Evolutionary conservation across 2,888 invertebrate species (phyloP), one percentile per base, ranked within the genome.

Genomic region (Melieria picta): DNA sequence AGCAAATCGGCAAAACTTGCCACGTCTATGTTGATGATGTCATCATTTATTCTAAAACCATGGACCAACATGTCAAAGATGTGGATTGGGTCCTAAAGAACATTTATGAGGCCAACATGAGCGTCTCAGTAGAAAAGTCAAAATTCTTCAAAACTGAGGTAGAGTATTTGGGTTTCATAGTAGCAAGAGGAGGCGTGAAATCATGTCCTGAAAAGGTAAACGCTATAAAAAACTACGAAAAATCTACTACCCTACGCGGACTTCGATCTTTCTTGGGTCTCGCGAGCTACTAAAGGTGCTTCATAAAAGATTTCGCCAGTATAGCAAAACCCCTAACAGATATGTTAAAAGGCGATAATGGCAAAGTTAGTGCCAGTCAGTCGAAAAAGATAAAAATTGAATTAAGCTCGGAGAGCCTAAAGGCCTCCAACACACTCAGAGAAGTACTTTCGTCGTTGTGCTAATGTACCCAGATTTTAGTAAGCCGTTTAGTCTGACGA

Each of bases 111-210:
- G 61, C 64, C 7, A 64, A 64, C 42, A 52, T 64, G 64, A 64
- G 42, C 11, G 64, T 64, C 9, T 52, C 64, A 3, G 52, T 30
- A 16, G 42, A 64, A 64, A 64, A 64, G 11, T 52, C 64, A 42
- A 64, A 52, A 30, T 64, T n/a, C 42, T 61, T 61, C n/a, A 46
- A 64, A 64, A 50, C 50, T 3, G 64, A 64, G n/a, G 52, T 64
- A 16, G 64, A 64, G 50, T 52, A 46, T 16, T 16, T 16, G 11
- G 52, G 43, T 48, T 64, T 64, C n/a, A 42, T 64, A 16, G 52
- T 61, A 46, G 43, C 45, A 1, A 42, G 46, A 61, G 45, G 43
- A 5, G 55, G 43, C 52, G 45, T 65, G 10, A 65, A 55, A 13
- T 45, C 65, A n/a, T 43, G 55, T 7, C 65, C 55, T 7, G 65